These are phyloP conservation scores for Xyrichtys novacula DNA, from an alignment of 2,797 vertebrate species.

Conservation along the genomic window DNA sequence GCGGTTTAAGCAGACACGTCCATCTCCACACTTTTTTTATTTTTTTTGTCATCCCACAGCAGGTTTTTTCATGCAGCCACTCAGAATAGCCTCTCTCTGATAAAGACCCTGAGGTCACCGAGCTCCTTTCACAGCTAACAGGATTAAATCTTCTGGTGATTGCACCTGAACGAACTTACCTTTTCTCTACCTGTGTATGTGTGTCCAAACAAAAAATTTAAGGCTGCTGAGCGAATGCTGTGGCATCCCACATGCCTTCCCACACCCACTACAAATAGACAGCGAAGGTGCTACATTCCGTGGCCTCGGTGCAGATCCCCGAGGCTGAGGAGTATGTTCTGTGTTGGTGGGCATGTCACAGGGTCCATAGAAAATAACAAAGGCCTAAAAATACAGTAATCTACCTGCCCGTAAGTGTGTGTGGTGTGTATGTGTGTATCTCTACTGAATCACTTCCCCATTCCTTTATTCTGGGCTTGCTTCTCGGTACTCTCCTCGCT, in stretches of 20 bases:
- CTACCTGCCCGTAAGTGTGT: constrained; percentile 50
- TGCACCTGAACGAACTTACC: constrained; percentile 66
- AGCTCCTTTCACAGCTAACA: constrained; percentile 60
- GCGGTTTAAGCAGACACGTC: constrained; percentile 9
- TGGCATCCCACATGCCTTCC: constrained; percentile 84
- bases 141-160: constrained; percentile 65
- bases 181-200: constrained; percentile 57
- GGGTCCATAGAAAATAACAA: constrained; percentile 78
- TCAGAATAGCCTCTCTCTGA: constrained; percentile 47
- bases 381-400: constrained; percentile 77
- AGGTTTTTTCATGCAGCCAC: constrained; percentile 49
- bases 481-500: constrained; percentile 13
- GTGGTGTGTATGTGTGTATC: constrained; percentile 5
- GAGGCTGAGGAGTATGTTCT: constrained; percentile 78
- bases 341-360: constrained; percentile 83
- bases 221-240: constrained; percentile 63
- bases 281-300: constrained; percentile 83
- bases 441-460: constrained; percentile 52
- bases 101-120: constrained; percentile 39
- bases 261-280: constrained; percentile 86
- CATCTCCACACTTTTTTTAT: constrained; percentile 25
- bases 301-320: constrained; percentile 76
- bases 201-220: constrained; percentile 37
- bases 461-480: constrained; percentile 41
- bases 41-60: constrained; percentile 59